Base-by-base conservation (phyloP, 2,113 vertebrate species). In the Geococcyx californianus region DNA sequence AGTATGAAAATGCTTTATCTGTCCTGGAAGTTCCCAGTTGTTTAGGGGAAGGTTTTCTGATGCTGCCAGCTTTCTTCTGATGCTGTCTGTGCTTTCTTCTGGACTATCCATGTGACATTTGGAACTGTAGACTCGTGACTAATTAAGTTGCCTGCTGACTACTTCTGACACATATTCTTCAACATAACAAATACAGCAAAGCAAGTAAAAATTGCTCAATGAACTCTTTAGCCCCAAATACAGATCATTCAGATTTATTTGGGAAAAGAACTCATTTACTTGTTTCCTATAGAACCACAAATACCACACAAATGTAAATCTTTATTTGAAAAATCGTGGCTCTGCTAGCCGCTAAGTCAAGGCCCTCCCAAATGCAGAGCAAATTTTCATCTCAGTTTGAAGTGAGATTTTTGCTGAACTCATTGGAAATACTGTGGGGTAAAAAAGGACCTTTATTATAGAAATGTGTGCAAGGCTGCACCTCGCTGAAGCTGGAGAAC, bases 281-380 rank as follows among this genome's bases (percentile, higher is more conserved):
- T 88, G 54, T 92, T 93, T 92, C 89, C 68, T 45, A 49, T 34
- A 44, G 54, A 75, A 33, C 24, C 29, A 89, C n/a, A 93, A 60
- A 70, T 73, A 88, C 85, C 72, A 63, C 38, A 78, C 34, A 90
- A 89, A 93, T 51, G 25, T 64, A 96, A 74, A 97, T 95, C 88
- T 97, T 94, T 97, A 73, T 84, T 96, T 96, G 51, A 95, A 94
- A 97, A 96, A 47, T 6, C 21, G 80, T 95, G 89, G 62, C 67
- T 89, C 52, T 94, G 58, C 28, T 78, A 95, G 72, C 69, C 91
- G 64, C 75, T 88, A 94, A 85, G 69, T 67, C 70, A 73, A 93
- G 78, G 80, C 13, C 79, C 45, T 78, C 36, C 13, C 49, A 90
- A 92, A 77, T 19, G 21, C 75, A 63, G 64, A 64, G 56, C 24